Conservation (phyloP, 2,888 invertebrate species). For the Caenorhabditis becei region DNA sequence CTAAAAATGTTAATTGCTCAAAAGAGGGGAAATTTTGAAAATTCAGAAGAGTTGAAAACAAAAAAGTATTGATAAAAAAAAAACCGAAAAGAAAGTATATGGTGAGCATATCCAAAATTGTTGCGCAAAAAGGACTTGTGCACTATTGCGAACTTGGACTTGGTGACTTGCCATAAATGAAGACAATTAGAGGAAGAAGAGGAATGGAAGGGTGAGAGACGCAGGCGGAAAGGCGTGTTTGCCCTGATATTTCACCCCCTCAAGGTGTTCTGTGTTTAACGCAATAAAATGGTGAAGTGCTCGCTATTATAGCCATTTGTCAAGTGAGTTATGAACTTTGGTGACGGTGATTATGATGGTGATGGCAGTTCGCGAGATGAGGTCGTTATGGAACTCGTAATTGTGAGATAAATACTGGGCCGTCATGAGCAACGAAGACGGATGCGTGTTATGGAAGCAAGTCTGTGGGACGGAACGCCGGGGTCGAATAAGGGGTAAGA, state of each 20-base stretch:
- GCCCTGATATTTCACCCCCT: constrained; percentile 8
- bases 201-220: constrained; percentile 16
- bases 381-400: constrained; percentile 31
- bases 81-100: not conserved
- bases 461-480: constrained; percentile 18
- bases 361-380: not conserved
- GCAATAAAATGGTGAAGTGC: no score
- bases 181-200: constrained; percentile 14
- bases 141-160: constrained; percentile 13
- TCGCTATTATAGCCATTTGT: constrained; percentile 6
- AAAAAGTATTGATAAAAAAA: not conserved
- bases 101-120: not conserved
- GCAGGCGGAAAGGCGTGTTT: constrained; percentile 25
- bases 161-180: constrained; percentile 28
- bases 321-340: not conserved
- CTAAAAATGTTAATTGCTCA: not conserved
- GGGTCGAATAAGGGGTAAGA: constrained; percentile 23
- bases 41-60: no score
- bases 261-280: constrained; percentile 2
- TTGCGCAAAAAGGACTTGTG: constrained; percentile 16
- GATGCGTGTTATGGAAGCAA: constrained; percentile 28
- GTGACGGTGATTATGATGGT: not conserved
- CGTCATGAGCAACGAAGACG: constrained; percentile 50
- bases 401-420: constrained; percentile 38
- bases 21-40: not conserved